Evolutionary conservation across 2,888 invertebrate species (phyloP), one percentile per base, ranked within the genome.

Genomic region (Antheraea yamamai): DNA sequence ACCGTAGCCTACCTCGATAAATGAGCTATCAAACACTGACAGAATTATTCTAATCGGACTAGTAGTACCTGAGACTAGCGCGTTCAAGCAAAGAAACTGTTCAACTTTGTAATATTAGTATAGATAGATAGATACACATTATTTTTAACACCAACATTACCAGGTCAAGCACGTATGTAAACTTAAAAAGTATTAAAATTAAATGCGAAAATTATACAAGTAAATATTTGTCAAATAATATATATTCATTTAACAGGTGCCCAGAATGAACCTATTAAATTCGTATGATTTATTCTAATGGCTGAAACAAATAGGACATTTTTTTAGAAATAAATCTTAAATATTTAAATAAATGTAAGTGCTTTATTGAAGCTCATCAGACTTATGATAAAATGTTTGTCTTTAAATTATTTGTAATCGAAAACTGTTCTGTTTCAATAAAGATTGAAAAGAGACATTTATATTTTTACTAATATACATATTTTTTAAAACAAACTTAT

Each of bases 251-350:
- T 39, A 35, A 20, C 39, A 70, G 70, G 39, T 39, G 39, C 39
- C n/a, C 70, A 70, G n/a, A 70, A 70, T 70, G 70, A 70, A 70
- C 39, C 70, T 70, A 51, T 71, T 47, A 72, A 20, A 72, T 73
- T 71, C 74, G 39, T 23, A 72, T 68, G 73, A 76, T 79, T 79
- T 77, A 79, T 77, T 76, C 73, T 76, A 77, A 79, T 78, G 71
- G 26, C 73, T 73, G 68, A 73, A 74, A 74, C 30, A 73, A 75
- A 77, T 35, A 73, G 66, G 73, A 77, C 77, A 77, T 73, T 73
- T 77, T 39, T 76, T 78, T 76, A 39, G 73, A 73, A 26, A 78
- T 39, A 47, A 72, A 64, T 74, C 72, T 77, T 73, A 75, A 75
- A 73, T 55, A 64, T 75, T 76, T 68, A 66, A 61, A 61, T 26